Base-by-base conservation (phyloP, 2,888 invertebrate species). In the Lasioglossum calceatum region DNA sequence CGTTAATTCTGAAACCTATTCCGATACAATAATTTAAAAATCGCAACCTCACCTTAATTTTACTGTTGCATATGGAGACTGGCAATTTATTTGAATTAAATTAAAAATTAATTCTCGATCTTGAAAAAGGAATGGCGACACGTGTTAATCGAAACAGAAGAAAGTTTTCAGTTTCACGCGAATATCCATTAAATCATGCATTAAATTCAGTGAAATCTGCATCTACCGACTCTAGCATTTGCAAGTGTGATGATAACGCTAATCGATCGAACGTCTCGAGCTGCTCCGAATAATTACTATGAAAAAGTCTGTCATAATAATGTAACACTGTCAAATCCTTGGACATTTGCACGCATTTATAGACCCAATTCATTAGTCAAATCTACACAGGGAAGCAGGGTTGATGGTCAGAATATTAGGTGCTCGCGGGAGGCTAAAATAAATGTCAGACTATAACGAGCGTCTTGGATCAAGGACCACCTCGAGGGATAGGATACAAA, bases 381-480 rank as follows among this genome's bases (percentile, higher is more conserved):
- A 78, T 73, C 32, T 61, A 16, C 16, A 47, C 64, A 23, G 44
- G 7, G 36, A 58, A 27, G 19, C 27, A 14, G 74, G 70, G 58
- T 84, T 44, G 83, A 78, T 78, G 83, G 61, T 44, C 80, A 8
- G 32, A 58, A 16, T 36, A 84, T 83, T 78, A 79, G 71, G 79
- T 47, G 74, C 36, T 58, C 27, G 27, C 77, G 23, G 54, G 73
- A 0, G 61, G 64, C 73, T 70, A 72, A 86, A 84, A 85, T 85
- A 81, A 86, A 75, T 71, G 81, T 84, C 71, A 64, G 73, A 54
- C 32, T 67, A 64, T 71, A 80, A 85, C 64, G 23, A 54, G 54
- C 47, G 27, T 61, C 54, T 70, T 72, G 64, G 67, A 77, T 74
- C 80, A n/a, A 1, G 70, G 72, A 64, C 36, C 75, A 50, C 44